Evolutionary conservation across 2,113 vertebrate genomes (phyloP).

Genomic region (Eonycteris spelaea): DNA sequence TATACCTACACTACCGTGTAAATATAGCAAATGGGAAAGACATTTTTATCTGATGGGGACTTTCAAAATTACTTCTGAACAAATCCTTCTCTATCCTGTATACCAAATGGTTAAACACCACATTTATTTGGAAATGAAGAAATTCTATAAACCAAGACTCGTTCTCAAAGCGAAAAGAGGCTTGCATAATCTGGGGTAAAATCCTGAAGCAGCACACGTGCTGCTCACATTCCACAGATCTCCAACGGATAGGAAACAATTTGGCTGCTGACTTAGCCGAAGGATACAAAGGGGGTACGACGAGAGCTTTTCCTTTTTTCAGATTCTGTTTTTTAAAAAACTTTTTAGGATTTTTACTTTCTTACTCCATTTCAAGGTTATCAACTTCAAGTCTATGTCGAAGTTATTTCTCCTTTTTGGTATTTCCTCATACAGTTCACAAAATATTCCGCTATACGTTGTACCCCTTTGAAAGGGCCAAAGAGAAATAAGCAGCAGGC

Average conservation of each 20-base stretch:
- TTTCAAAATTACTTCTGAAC: slow-evolving; percentile 78
- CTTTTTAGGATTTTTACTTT: background rate
- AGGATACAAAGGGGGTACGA: background rate
- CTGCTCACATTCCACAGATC: background rate
- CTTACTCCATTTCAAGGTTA: slow-evolving; percentile 43
- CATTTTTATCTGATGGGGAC: slow-evolving; percentile 74
- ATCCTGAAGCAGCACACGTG: background rate
- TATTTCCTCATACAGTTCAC: background rate
- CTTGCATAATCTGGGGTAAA: background rate
- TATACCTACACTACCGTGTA: slow-evolving; percentile 60
- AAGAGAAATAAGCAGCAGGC: background rate
- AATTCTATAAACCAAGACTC: slow-evolving; percentile 71
- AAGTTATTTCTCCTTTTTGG: background rate
- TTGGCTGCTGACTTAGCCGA: background rate
- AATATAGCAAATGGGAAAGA: slow-evolving; percentile 72
- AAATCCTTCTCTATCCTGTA: slow-evolving; percentile 60
- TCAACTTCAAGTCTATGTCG: slow-evolving; percentile 30
- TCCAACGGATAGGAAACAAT: background rate
- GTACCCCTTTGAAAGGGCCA: slow-evolving; percentile 41
- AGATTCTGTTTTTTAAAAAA: background rate
- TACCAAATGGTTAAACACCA: slow-evolving; percentile 70
- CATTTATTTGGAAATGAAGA: slow-evolving; percentile 71
- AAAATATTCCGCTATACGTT: background rate
- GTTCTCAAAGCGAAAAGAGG: slow-evolving; percentile 49
- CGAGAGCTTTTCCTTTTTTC: background rate